A percentile compares a stretch with the other conserved stretches of the same genome.
phyloP scores from a whole-genome alignment of 2,797 vertebrate genomes.

The Tolypeutes matacus region DNA sequence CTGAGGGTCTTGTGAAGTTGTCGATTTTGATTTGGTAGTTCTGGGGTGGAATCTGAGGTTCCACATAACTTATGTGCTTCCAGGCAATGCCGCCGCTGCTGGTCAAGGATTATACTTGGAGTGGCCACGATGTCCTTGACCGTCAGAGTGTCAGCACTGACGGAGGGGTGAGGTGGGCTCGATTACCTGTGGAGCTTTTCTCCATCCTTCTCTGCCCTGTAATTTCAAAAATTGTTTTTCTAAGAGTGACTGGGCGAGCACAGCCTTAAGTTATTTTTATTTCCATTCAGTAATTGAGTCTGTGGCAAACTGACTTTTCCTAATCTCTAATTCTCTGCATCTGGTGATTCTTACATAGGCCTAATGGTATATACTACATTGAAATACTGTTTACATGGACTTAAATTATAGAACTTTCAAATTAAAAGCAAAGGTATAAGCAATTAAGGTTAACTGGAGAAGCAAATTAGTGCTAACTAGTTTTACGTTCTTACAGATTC shows the following conservation, averaged over 20 bases:
- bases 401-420: neutral
- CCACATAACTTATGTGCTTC: neutral
- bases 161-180: neutral
- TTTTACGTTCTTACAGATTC: slow-evolving; percentile 2
- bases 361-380: neutral
- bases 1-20: neutral
- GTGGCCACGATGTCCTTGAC: neutral
- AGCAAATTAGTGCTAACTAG: neutral
- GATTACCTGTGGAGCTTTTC: neutral
- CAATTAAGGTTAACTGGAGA: neutral
- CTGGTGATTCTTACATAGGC: neutral
- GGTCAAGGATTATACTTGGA: neutral
- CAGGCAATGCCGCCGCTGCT: neutral
- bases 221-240: neutral
- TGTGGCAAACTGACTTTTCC: slow-evolving; percentile 21
- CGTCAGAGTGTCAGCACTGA: neutral
- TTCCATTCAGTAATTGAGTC: neutral
- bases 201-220: neutral
- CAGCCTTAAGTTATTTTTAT: slow-evolving; percentile 25
- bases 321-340: slow-evolving; percentile 4
- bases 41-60: neutral
- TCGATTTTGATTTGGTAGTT: neutral
- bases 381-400: neutral
- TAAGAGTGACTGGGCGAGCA: neutral
- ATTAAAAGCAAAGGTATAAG: neutral